A percentile compares a stretch with the other conserved stretches of the same genome.
Conservation (phyloP, 1,140 invertebrate genomes). For the Chymomyza costata region DNA sequence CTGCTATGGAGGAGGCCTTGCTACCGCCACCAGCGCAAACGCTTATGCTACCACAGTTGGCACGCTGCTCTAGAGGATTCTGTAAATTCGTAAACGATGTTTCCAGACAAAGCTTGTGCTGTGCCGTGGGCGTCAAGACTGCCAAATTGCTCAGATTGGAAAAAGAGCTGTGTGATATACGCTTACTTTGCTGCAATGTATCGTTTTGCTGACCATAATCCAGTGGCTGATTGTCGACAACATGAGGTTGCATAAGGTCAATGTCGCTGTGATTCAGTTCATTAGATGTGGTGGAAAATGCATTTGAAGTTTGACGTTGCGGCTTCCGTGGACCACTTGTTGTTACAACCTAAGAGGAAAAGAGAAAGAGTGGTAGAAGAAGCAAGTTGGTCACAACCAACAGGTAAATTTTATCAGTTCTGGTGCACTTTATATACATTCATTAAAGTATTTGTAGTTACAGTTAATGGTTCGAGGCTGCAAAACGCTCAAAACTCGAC, state of each 20-base stretch:
- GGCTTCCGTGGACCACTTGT: constrained; percentile 84
- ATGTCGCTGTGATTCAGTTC: constrained; percentile 19
- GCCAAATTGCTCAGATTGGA: constrained; percentile 54
- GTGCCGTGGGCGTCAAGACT: constrained; percentile 76
- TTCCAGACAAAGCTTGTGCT: constrained; percentile 81
- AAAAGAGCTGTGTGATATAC: constrained; percentile 54
- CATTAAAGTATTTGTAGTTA: too few species aligned
- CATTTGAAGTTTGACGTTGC: constrained; percentile 77
- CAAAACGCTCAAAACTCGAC: too few species aligned
- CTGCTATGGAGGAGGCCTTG: constrained; percentile 76
- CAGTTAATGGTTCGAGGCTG: too few species aligned
- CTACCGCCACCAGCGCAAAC: constrained; percentile 38
- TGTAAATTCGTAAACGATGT: constrained; percentile 83
- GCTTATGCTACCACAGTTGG: too few species aligned
- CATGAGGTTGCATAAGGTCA: constrained; percentile 1
- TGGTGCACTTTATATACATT: too few species aligned
- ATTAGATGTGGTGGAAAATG: constrained; percentile 60
- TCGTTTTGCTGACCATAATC: neutral
- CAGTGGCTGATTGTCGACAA: constrained; percentile 27
- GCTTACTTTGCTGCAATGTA: constrained; percentile 31
- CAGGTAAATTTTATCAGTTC: too few species aligned
- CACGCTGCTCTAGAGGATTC: constrained; percentile 1
- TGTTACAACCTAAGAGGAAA: constrained; percentile 81
- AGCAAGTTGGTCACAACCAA: neutral
- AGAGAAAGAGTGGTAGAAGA: constrained; percentile 8